phyloP scores from a whole-genome alignment of 2,113 vertebrate species.

The Protomyctophum bolini region DNA sequence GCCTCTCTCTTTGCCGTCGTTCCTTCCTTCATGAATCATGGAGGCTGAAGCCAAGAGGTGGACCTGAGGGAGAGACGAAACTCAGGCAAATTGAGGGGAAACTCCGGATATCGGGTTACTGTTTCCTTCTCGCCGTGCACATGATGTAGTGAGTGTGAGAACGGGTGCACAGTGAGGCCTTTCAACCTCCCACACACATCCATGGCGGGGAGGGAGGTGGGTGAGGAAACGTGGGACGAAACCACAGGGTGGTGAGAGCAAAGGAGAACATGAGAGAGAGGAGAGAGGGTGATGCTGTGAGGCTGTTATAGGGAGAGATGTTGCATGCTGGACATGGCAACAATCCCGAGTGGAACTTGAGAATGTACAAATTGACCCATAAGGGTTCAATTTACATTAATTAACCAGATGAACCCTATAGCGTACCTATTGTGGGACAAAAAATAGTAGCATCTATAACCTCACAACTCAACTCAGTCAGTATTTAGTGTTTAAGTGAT shows the following conservation, averaged over 20 bases:
- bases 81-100: slow-evolving; percentile 50
- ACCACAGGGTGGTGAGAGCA: slow-evolving; percentile 10
- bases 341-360: no score
- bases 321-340: no score
- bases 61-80: slow-evolving; percentile 54
- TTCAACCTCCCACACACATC: slow-evolving; percentile 41
- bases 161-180: slow-evolving; percentile 34
- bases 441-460: no score
- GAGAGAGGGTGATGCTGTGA: background rate
- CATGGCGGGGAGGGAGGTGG: slow-evolving; percentile 16
- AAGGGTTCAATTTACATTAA: no score
- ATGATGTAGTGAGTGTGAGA: slow-evolving; percentile 64
- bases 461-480: no score
- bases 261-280: slow-evolving; percentile 9
- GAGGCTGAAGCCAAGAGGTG: slow-evolving; percentile 47
- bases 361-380: no score
- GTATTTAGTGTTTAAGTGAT: no score
- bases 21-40: slow-evolving; percentile 69
- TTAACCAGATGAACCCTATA: no score
- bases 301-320: background rate
- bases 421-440: no score
- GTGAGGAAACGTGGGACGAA: slow-evolving; percentile 43
- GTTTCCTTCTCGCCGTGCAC: slow-evolving; percentile 48
- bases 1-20: slow-evolving; percentile 21
- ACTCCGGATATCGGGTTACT: slow-evolving; percentile 68